These are phyloP conservation scores for Brienomyrus brachyistius DNA, from an alignment of 2,113 vertebrate species.

Conservation along the genomic window DNA sequence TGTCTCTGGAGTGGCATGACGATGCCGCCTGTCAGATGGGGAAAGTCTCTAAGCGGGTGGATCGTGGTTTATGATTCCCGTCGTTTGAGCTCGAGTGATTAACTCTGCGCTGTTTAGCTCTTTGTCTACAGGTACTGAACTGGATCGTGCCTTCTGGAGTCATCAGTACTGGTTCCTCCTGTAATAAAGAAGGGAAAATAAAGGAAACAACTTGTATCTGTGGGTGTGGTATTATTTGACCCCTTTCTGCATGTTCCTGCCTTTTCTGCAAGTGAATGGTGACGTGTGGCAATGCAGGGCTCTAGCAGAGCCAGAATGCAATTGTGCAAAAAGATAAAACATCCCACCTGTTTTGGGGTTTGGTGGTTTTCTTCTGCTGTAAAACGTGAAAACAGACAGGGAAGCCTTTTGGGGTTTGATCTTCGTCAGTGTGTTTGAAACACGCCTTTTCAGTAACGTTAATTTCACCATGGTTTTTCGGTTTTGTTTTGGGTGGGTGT, in stretches of 20 bases:
- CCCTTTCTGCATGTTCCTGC: constrained; percentile 21
- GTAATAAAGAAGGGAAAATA: constrained; percentile 73
- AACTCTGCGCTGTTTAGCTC: constrained; percentile 72
- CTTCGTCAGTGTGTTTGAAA: neutral
- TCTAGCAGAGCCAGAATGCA: neutral
- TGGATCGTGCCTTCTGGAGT: constrained; percentile 65
- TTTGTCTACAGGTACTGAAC: constrained; percentile 78
- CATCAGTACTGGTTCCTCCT: constrained; percentile 62
- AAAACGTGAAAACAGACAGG: neutral
- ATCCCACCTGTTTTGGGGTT: neutral
- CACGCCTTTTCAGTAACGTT: neutral
- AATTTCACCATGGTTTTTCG: neutral
- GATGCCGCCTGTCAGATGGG: neutral
- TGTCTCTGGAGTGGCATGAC: neutral
- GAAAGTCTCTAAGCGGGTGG: neutral
- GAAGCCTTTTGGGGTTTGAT: neutral
- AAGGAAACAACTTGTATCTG: constrained; percentile 72
- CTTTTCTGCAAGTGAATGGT: neutral
- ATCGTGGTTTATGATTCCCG: neutral
- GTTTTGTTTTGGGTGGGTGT: neutral
- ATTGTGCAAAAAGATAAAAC: neutral
- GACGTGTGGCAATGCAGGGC: neutral
- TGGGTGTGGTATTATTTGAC: constrained; percentile 73
- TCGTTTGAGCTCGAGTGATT: constrained; percentile 30
- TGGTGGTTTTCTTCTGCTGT: neutral